Conservation (phyloP, 2,113 vertebrate genomes). For the Mirza zaza region DNA sequence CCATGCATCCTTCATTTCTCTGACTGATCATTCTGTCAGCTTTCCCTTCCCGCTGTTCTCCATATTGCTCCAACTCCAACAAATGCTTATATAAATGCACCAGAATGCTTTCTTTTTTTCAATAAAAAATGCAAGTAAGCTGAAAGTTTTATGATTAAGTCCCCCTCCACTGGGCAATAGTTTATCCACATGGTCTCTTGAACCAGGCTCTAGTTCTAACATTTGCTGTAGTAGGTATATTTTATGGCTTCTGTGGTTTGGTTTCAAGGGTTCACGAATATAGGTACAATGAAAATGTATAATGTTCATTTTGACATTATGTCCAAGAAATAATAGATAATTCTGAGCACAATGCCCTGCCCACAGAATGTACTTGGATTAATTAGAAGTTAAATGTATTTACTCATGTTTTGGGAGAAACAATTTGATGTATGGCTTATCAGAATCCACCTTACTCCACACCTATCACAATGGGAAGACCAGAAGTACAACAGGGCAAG, state of each 20-base stretch:
- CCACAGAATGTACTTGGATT: neutral
- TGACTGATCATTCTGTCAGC: neutral
- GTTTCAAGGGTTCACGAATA: neutral
- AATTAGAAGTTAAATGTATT: neutral
- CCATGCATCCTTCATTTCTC: neutral
- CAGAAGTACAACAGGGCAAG: neutral
- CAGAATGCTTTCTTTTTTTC: neutral
- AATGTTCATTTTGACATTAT: neutral
- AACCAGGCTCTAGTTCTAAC: neutral
- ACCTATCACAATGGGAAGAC: neutral
- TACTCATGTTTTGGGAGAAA: neutral
- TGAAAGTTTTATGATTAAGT: neutral
- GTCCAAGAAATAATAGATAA: neutral
- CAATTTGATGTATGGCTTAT: neutral
- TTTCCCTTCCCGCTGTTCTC: neutral
- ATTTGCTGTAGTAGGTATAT: neutral
- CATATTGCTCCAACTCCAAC: neutral
- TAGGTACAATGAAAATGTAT: neutral
- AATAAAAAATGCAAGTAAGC: neutral
- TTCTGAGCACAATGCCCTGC: neutral
- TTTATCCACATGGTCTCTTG: neutral
- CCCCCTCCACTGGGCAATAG: neutral
- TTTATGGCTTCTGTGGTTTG: neutral
- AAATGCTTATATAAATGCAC: neutral
- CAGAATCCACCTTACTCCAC: neutral